Base-by-base conservation (phyloP, 2,888 invertebrate species). In the Willowsia nigromaculata region DNA sequence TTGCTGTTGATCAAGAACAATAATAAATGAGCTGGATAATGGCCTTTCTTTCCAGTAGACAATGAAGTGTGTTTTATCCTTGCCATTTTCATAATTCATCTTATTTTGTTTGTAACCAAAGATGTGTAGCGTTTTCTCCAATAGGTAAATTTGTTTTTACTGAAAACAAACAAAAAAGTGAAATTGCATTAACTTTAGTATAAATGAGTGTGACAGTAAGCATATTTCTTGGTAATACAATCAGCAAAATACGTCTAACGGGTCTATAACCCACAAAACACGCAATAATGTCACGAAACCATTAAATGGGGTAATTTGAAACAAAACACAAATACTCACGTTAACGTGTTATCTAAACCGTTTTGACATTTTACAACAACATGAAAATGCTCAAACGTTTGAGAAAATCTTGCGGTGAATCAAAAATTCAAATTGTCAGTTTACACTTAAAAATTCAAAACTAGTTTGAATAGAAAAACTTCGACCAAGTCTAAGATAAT, bases 1-100 rank as follows among this genome's bases (percentile, higher is more conserved):
- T 43, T 43, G 43, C 71, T 33, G 68, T 33, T 15, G 25, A 25
- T 43, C n/a, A 62, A 30, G 76, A 43, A 65, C 78, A 11, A 27
- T 50, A 78, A 84, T 30, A 85, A 85, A 85, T 65, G 53, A 85
- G 43, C 37, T 37, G 53, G 85, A 85, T 85, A 81, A 74, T 84
- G 56, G 84, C 33, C 71, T 37, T 53, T 68, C 37, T 76, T 85
- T 65, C 62, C 30, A 56, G 68, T 53, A 84, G 68, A 68, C 84
- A 59, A 83, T 71, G 71, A 71, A 71, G 25, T 71, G 71, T 43
- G 71, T 71, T 40, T 71, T 25, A 71, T 71, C 71, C 40, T 43
- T 71, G 18, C 71, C 71, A 43, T 71, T 71, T 71, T 43, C 71
- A 43, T 25, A 53, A 22, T 78, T 78, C 78, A 74, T 74, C 74